Evolutionary conservation across 2,888 invertebrate genomes (phyloP), one percentile per base, ranked within the genome.

Genomic region (Chaitophorus viminalis): DNA sequence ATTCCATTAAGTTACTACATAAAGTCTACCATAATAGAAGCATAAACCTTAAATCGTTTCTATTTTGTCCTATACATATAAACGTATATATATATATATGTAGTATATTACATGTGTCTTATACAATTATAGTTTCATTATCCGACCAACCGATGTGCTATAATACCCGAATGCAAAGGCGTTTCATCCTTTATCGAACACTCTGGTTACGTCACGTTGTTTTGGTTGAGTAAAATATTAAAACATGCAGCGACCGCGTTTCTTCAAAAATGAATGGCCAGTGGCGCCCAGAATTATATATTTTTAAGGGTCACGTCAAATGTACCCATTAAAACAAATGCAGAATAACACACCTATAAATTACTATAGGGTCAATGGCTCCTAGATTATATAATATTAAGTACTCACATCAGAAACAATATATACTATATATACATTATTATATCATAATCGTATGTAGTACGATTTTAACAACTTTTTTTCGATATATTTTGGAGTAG

Each of bases 151-250:
- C 18, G 31, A 18, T 70, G n/a, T 21, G 25, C n/a, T 36, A 33
- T 52, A 82, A 33, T 46, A 25, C 33, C 52, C 25, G 33, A 52
- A 72, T 4, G 72, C 33, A 31, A 82, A 82, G 33, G 8, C 70
- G 17, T 46, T 9, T 74, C 5, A 46, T 72, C 33, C 17, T 79
- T 79, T 52, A 72, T 82, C n/a, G 33, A 31, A 46, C 3, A 70
- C 11, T 31, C 52, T 33, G 33, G 81, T 81, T 46, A 81, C 46
- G 82, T 70, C 25, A 31, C 46, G 70, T 70, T 17, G 31, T 82
- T 31, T 68, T 31, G 31, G 33, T 46, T 8, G 70, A 70, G 29
- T 29, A 68, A n/a, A 4, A 68, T 29, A 68, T n/a, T 68, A 68
- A n/a, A 68, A 70, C 17, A 31, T 70, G 14, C 70, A 17, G 3